These are phyloP conservation scores for cat (Felis catus) DNA, from an alignment of 2,113 vertebrate genomes.

Conservation along the genomic window DNA sequence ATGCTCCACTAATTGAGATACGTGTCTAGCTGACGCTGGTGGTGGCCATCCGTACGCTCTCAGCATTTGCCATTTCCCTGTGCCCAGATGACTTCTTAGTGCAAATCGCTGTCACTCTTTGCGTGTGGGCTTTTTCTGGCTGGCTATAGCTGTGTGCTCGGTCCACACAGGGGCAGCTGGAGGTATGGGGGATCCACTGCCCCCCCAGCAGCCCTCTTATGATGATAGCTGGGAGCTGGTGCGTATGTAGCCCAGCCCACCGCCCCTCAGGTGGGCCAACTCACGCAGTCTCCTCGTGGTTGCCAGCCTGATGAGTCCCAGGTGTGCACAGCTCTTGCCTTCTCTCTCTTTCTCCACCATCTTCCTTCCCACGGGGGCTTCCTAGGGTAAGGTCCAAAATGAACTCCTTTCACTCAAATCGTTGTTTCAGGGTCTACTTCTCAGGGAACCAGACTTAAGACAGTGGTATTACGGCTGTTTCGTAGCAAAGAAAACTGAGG, in stretches of 20 bases:
- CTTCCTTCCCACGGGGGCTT: not conserved
- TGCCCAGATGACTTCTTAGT: not conserved
- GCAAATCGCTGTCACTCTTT: not conserved
- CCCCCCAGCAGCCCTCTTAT: not conserved
- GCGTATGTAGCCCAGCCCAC: not conserved
- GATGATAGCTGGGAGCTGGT: not conserved
- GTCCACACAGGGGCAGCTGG: not conserved
- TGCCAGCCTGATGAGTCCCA: not conserved
- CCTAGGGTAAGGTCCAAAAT: not conserved
- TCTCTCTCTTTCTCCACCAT: not conserved
- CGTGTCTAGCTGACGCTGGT: not conserved
- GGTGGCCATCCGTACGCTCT: not conserved
- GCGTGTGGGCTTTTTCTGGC: not conserved
- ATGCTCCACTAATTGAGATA: not conserved
- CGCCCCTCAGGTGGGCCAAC: rapidly evolving
- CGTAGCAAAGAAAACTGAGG: not conserved
- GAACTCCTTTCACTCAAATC: not conserved
- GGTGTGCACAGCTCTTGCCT: not conserved
- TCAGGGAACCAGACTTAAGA: not conserved
- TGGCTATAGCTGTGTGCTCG: not conserved
- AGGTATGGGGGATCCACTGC: not conserved
- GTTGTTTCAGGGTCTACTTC: not conserved
- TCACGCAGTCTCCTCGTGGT: rapidly evolving
- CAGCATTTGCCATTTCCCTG: not conserved
- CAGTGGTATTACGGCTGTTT: not conserved